Evolutionary conservation across 1,140 invertebrate species (phyloP).

Genomic region (Dendroctonus valens): DNA sequence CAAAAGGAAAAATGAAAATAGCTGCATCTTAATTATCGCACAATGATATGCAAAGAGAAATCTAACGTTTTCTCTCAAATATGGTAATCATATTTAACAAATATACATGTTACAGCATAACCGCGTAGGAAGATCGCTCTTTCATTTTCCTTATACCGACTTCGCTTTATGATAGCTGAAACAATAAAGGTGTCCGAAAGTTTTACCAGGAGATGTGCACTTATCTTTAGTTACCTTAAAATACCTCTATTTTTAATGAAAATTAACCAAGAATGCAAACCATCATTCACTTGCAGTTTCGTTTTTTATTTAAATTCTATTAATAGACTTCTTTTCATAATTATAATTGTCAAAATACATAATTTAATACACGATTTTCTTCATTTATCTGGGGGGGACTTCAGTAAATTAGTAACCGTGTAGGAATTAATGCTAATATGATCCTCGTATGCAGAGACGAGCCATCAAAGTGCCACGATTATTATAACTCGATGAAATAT

Average conservation of each 20-base stretch:
- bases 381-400: no score
- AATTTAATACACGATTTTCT: no score
- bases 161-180: slow-evolving; percentile 16
- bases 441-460: slow-evolving; percentile 3
- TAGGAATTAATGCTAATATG: background rate
- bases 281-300: no score
- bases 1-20: slow-evolving; percentile 8
- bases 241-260: no score
- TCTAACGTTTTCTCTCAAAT: slow-evolving; percentile 28
- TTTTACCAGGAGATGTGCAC: no score
- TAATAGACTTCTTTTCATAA: no score
- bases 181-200: background rate
- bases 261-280: no score
- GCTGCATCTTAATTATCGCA: slow-evolving; percentile 1
- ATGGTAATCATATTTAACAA: slow-evolving; percentile 14
- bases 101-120: slow-evolving; percentile 10
- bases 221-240: no score
- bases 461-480: background rate
- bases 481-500: slow-evolving; percentile 16
- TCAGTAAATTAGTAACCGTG: no score
- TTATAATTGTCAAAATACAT: no score
- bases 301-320: no score
- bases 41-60: slow-evolving; percentile 24
- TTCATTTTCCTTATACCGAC: slow-evolving; percentile 18
- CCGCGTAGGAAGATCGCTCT: slow-evolving; percentile 20